Conservation (phyloP, 2,797 vertebrate species). For the Catharus ustulatus region DNA sequence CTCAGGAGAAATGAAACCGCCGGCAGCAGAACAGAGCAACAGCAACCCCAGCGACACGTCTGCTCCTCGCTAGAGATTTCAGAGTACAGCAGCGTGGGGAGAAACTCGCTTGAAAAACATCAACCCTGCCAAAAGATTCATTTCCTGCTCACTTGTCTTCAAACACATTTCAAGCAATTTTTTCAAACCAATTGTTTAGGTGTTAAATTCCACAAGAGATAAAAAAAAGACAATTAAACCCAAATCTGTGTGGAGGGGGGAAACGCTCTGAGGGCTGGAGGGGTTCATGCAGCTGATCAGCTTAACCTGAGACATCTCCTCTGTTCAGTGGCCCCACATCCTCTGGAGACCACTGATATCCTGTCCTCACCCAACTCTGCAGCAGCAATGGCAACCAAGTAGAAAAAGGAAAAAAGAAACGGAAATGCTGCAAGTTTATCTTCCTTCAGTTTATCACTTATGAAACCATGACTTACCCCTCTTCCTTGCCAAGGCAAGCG, state of each 20-base stretch:
- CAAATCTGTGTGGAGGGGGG: background rate
- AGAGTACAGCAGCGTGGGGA: background rate
- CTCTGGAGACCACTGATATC: background rate
- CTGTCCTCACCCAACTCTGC: background rate
- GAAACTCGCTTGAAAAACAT: background rate
- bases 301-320: background rate
- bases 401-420: background rate
- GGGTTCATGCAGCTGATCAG: background rate
- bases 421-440: conserved; percentile 43
- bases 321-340: background rate
- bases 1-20: background rate
- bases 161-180: background rate
- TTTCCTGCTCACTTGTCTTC: background rate
- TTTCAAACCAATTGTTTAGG: background rate
- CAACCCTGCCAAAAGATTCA: background rate
- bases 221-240: background rate
- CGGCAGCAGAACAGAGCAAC: background rate
- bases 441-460: background rate
- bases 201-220: background rate
- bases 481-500: background rate
- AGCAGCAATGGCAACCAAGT: background rate
- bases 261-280: background rate
- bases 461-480: background rate
- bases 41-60: background rate
- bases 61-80: background rate